Evolutionary conservation across 2,113 vertebrate species (phyloP), one percentile per base, ranked within the genome.

Genomic region (Globicephala melas): DNA sequence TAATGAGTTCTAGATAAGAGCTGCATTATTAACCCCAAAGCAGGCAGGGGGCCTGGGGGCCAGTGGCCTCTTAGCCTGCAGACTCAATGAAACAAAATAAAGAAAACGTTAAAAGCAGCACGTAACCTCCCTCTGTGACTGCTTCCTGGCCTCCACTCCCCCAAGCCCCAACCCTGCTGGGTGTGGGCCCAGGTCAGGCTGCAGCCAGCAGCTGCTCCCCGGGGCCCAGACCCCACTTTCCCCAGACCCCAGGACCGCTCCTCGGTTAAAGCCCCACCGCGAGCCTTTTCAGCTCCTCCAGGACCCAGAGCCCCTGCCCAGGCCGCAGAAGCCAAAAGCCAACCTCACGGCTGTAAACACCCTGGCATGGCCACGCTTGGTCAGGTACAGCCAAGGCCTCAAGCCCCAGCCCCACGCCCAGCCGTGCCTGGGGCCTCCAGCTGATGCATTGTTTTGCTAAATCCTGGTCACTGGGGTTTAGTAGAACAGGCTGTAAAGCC

Each of bases 351-450:
- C 47, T 65, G 28, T 26, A 12, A 41, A 55, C 26, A 21, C 23
- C 38, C n/a, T 0, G 14, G 41, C 11, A 0, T 1, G 12, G 23
- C 25, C 84, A 50, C 50, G 38, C 53, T 47, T 20, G 26, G 8
- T n/a, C 13, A 9, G 13, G 20, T 20, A 18, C 33, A 6, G 44
- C 62, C 62, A 15, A 1, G n/a, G n/a, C 67, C 76, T 50, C 8
- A 3, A 11, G 47, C 0, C 12, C n/a, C 44, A 15, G 0, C 12
- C n/a, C 26, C 0, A 0, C 47, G 3, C 0, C 25, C 33, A 0
- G 33, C 70, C 25, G 18, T 1, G 18, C 26, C 41, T 4, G 58
- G 6, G 18, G 47, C 68, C 38, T 81, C 88, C 17, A 6, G 6
- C 53, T 55, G 17, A 10, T 1, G 10, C 23, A 8, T 3, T 6